phyloP scores from a whole-genome alignment of 1,140 invertebrate species.

The Diploscapter pachys region DNA sequence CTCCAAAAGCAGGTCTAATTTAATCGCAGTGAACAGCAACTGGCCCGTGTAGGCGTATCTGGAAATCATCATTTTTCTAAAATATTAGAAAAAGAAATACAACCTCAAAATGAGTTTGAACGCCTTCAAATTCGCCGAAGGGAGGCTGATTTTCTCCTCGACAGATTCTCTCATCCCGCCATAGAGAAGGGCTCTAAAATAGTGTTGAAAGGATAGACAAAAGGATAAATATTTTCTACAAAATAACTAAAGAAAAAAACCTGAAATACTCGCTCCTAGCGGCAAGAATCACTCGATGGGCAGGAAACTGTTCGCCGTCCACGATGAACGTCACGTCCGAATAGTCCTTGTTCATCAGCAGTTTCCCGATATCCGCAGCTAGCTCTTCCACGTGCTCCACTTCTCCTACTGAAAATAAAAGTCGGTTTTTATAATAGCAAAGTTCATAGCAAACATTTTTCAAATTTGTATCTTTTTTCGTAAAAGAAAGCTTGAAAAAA shows the following conservation, averaged over 20 bases:
- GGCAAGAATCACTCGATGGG: conserved; percentile 84
- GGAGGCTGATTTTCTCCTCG: conserved; percentile 76
- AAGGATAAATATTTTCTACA: background rate
- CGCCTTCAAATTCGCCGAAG: conserved; percentile 77
- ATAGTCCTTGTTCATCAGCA: conserved; percentile 81
- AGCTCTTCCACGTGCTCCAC: conserved; percentile 63
- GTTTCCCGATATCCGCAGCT: conserved; percentile 74
- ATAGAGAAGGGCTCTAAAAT: conserved; percentile 73
- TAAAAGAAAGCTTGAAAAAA: too few relatives aligned
- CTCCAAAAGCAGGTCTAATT: conserved; percentile 77
- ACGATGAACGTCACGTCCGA: conserved; percentile 84
- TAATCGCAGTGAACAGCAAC: conserved; percentile 76
- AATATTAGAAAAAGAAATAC: too few relatives aligned
- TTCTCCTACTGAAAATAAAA: too few relatives aligned
- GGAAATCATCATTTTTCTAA: conserved; percentile 63
- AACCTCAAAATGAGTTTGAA: conserved; percentile 70
- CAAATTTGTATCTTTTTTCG: too few relatives aligned
- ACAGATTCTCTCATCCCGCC: conserved; percentile 84
- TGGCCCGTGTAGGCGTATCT: conserved; percentile 91
- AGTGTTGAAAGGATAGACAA: background rate
- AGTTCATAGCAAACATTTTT: too few relatives aligned
- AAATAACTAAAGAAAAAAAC: conserved; percentile 53
- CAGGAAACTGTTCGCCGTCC: conserved; percentile 75
- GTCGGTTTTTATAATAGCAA: too few relatives aligned
- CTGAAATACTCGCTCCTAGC: conserved; percentile 90